Conservation (phyloP, 2,888 invertebrate species). For the Ametastegia equiseti region DNA sequence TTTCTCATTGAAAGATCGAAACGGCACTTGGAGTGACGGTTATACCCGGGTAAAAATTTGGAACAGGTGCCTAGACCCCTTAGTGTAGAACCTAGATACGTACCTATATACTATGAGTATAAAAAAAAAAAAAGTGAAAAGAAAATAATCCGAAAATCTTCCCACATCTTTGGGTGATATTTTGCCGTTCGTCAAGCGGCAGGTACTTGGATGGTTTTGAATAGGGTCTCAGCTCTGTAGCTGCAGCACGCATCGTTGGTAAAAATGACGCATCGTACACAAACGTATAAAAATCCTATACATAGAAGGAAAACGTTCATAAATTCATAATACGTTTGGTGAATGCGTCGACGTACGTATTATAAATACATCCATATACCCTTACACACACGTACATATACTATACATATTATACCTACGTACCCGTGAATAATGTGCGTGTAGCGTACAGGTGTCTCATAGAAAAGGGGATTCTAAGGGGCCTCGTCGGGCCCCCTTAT, state of each 20-base stretch:
- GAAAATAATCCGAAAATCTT: constrained; percentile 54
- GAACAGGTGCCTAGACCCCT: not conserved
- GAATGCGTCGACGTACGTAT: constrained; percentile 51
- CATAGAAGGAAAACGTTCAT: constrained; percentile 55
- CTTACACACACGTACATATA: constrained; percentile 10
- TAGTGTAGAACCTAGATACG: not conserved
- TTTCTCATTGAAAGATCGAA: not conserved
- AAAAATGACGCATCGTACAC: constrained; percentile 30
- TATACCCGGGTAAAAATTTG: not conserved
- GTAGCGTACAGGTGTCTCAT: constrained; percentile 69
- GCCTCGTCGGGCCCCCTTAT: constrained; percentile 15
- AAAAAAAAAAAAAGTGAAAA: not conserved
- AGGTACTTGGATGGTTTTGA: constrained; percentile 18
- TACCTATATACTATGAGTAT: not conserved
- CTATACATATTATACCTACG: constrained; percentile 29
- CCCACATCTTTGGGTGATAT: constrained; percentile 52
- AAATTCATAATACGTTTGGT: constrained; percentile 60
- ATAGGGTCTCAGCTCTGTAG: constrained; percentile 9
- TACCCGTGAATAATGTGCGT: constrained; percentile 62
- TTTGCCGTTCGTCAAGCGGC: constrained; percentile 21
- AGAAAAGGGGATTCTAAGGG: constrained; percentile 59
- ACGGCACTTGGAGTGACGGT: constrained; percentile 22
- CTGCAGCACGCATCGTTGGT: not conserved
- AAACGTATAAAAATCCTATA: too few relatives aligned
- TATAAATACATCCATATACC: constrained; percentile 52